Percentiles rank a stretch among this genome's conserved stretches.
Conservation (phyloP, 2,797 vertebrate genomes). For the Mico argentatus region DNA sequence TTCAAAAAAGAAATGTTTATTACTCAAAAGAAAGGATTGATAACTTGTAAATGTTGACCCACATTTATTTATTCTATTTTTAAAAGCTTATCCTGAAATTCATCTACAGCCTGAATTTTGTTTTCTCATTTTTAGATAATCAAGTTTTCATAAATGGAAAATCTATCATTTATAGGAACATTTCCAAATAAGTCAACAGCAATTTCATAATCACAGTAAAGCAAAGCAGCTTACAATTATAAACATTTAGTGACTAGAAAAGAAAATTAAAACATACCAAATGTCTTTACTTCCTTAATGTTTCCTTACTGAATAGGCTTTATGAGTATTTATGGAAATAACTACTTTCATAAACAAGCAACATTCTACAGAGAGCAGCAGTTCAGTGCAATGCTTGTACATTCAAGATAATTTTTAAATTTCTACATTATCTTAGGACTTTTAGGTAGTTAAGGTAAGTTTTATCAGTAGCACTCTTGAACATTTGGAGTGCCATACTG, state of each 20-base stretch:
- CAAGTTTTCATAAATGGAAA: not conserved
- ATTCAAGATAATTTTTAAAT: not conserved
- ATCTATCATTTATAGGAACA: not conserved
- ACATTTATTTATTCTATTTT: not conserved
- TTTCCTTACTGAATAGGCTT: not conserved
- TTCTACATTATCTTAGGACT: not conserved
- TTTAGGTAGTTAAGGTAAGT: not conserved
- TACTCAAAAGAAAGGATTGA: not conserved
- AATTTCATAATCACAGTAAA: not conserved
- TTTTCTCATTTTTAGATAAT: not conserved
- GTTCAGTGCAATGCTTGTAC: not conserved
- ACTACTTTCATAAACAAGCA: not conserved
- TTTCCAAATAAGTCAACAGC: not conserved
- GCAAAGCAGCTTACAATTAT: not conserved
- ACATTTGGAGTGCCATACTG: not conserved
- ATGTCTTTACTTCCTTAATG: not conserved
- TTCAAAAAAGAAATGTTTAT: not conserved
- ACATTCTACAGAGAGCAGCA: not conserved
- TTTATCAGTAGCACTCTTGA: not conserved
- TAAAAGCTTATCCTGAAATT: not conserved
- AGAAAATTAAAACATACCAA: not conserved
- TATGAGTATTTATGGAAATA: not conserved
- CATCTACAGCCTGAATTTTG: not conserved
- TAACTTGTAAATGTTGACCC: not conserved
- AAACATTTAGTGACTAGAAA: not conserved